Percentiles rank a stretch among this genome's conserved stretches.
These are phyloP conservation scores for Bradypodion ventrale DNA, from an alignment of 2,797 vertebrate species.

Conservation along the genomic window DNA sequence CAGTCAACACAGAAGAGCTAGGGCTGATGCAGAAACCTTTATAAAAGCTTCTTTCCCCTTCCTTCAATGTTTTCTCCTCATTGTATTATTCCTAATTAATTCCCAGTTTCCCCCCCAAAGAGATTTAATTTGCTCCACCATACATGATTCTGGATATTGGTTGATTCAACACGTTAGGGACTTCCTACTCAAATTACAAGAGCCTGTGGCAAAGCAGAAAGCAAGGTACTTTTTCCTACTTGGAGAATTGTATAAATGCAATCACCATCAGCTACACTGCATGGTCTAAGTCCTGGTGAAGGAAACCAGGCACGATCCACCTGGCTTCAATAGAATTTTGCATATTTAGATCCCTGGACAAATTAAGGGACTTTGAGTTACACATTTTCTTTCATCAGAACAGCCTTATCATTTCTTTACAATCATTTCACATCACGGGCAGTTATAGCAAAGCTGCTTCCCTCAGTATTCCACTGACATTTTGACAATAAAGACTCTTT, in stretches of 20 bases:
- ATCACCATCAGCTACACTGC: neutral
- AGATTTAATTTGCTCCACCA: slow-evolving; percentile 4
- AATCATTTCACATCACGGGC: neutral
- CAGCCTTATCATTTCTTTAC: neutral
- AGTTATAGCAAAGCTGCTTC: neutral
- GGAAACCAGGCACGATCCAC: neutral
- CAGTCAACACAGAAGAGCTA: slow-evolving; percentile 24
- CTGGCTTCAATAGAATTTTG: neutral
- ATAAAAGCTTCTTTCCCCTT: slow-evolving; percentile 47
- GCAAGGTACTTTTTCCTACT: slow-evolving; percentile 9
- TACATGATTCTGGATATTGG: slow-evolving; percentile 6
- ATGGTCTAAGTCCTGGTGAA: neutral
- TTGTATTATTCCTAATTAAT: slow-evolving; percentile 62
- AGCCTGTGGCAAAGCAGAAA: slow-evolving; percentile 5
- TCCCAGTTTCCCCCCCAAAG: slow-evolving; percentile 42
- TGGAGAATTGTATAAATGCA: neutral
- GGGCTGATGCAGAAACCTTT: slow-evolving; percentile 41
- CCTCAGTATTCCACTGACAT: neutral
- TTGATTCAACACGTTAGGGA: slow-evolving; percentile 26
- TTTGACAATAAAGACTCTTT: no score
- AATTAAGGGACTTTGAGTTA: neutral
- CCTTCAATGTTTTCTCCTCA: slow-evolving; percentile 30
- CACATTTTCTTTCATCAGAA: neutral
- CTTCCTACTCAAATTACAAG: neutral
- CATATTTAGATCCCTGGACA: neutral